These are phyloP conservation scores for Sarcophaga variegata DNA, from an alignment of 2,888 invertebrate genomes.

Conservation along the genomic window DNA sequence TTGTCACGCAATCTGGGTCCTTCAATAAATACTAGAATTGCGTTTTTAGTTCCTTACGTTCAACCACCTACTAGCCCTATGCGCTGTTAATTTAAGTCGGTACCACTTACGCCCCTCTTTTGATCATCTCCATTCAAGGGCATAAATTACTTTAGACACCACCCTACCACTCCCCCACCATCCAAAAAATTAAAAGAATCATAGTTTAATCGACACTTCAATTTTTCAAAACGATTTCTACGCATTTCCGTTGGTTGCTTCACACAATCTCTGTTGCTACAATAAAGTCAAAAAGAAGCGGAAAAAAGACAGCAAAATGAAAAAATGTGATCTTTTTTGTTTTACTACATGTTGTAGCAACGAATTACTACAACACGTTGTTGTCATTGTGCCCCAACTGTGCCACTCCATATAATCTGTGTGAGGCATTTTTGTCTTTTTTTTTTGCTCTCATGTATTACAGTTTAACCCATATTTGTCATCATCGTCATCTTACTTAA, in stretches of 20 bases:
- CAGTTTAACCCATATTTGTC: slow-evolving; percentile 66
- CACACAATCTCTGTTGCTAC: slow-evolving; percentile 7
- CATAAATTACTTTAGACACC: no score
- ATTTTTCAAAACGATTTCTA: slow-evolving; percentile 20
- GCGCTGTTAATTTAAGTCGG: no score
- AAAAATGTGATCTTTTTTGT: background rate
- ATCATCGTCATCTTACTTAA: slow-evolving; percentile 22
- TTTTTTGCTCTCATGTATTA: background rate
- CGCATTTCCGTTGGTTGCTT: slow-evolving; percentile 53
- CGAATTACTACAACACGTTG: background rate
- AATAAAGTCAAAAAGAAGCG: background rate
- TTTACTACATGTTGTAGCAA: background rate
- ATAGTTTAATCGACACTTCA: background rate
- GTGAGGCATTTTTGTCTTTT: no score
- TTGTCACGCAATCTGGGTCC: no score
- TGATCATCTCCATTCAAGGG: no score
- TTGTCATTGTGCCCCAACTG: background rate
- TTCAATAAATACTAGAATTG: no score
- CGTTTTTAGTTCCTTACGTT: no score
- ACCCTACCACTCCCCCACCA: no score
- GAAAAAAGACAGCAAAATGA: background rate
- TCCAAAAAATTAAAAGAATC: no score
- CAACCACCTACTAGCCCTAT: no score
- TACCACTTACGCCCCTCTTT: no score
- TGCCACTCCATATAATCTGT: background rate